Evolutionary conservation across 2,888 invertebrate species (phyloP), one percentile per base, ranked within the genome.

Genomic region (Drosophila prostipennis): DNA sequence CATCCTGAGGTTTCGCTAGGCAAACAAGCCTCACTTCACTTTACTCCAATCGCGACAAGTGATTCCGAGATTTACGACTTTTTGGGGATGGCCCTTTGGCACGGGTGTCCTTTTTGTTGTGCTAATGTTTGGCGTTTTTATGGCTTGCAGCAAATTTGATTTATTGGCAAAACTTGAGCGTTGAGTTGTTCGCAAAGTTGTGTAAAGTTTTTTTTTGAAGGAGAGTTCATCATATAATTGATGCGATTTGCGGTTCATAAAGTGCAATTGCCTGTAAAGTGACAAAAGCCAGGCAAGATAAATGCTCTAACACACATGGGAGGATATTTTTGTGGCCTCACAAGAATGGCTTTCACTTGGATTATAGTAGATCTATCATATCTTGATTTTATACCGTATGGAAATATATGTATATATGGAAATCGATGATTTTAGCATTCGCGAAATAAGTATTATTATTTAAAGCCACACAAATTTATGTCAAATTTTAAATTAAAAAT

Each of bases 51-150:
- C 80, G 87, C 83, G 90, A 90, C 90, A 90, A 90, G 90, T 90
- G 90, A 90, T 87, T 90, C 82, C 82, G 82, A 89, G 90, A 90
- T 90, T 90, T 90, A 90, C 81, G 86, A 83, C 86, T 74, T 51
- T 55, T 14, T 40, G 39, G 60, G 53, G 55, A 19, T 77, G 78
- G 73, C 23, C 23, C 55, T 45, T 48, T 48, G 8, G 34, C 19
- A 19, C n/a, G 46, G 52, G 68, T 52, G 61, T 61, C 71, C 55
- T 72, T 84, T 84, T 84, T 82, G 88, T 84, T 84, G 88, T 82
- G 88, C 84, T 84, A 84, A 84, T 87, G 84, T 76, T 68, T 77
- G 74, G 75, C 79, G 64, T 74, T 83, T 87, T 85, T 82, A 82
- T 82, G 70, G 82, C 85, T 72, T 75, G 79, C 71, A 80, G 84